Conservation (phyloP, 2,113 vertebrate species). For the Chaetops frenatus region DNA sequence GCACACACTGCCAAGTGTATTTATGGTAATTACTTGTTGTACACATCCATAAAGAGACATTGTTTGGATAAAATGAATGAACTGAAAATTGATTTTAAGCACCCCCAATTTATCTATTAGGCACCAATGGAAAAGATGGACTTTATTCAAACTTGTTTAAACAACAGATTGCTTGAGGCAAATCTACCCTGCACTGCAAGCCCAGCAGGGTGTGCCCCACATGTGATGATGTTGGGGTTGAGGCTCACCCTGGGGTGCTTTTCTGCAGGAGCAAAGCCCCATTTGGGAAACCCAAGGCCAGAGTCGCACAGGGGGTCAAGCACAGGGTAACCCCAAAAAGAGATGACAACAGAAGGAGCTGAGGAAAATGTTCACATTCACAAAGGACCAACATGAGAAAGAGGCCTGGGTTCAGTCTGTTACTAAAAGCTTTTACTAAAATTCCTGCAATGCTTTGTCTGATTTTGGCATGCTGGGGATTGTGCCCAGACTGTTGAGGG, state of each 20-base stretch:
- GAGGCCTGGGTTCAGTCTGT: fast-evolving
- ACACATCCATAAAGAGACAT: neutral
- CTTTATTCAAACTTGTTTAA: constrained; percentile 11
- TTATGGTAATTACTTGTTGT: constrained; percentile 21
- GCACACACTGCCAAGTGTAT: neutral
- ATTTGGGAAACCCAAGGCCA: neutral
- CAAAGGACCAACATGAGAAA: neutral
- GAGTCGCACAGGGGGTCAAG: neutral
- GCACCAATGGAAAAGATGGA: constrained; percentile 22
- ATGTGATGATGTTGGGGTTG: fast-evolving
- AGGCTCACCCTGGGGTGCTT: neutral
- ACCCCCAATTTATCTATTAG: constrained; percentile 13
- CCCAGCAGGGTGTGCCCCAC: neutral
- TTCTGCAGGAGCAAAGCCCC: neutral
- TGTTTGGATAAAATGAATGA: constrained; percentile 2
- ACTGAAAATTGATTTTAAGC: constrained; percentile 25
- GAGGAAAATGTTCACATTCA: neutral
- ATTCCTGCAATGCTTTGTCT: neutral
- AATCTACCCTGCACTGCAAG: neutral
- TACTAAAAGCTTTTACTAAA: neutral
- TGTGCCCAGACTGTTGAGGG: fast-evolving
- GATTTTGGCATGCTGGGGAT: neutral
- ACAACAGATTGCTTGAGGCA: neutral
- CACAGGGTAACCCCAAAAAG: neutral
- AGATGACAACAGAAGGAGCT: neutral